Percentiles rank a stretch among this genome's conserved stretches.
These are phyloP conservation scores for Bradypus variegatus DNA, from an alignment of 2,797 vertebrate species.

Conservation along the genomic window DNA sequence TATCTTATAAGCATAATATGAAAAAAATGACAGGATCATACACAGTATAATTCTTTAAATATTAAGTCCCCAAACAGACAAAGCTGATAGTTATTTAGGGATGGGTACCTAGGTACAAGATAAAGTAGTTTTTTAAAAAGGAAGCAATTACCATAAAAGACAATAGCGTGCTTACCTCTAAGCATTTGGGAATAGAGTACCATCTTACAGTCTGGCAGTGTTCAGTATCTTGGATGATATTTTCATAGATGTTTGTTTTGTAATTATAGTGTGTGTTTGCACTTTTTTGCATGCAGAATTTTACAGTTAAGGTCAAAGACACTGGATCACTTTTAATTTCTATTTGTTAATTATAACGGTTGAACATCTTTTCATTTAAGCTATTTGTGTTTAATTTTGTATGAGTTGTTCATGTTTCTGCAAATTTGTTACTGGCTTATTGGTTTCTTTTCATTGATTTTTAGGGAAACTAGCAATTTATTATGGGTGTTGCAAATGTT, in stretches of 20 bases:
- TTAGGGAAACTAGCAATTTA: not conserved
- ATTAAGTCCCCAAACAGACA: not conserved
- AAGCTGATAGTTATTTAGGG: not conserved
- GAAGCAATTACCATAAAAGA: not conserved
- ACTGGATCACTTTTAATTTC: not conserved
- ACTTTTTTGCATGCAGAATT: not conserved
- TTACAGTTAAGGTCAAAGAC: not conserved
- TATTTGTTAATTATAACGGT: not conserved
- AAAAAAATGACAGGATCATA: not conserved
- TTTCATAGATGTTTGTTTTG: not conserved
- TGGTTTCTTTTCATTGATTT: not conserved
- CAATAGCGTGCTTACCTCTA: not conserved
- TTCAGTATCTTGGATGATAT: not conserved
- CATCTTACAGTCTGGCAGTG: not conserved
- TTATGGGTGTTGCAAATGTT: not conserved
- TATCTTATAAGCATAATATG: not conserved
- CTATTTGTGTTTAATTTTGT: conserved; percentile 15
- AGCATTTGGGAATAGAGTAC: not conserved
- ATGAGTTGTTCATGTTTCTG: not conserved
- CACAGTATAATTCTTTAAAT: not conserved
- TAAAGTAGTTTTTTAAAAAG: not conserved
- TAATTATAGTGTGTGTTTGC: not conserved
- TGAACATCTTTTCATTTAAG: conserved; percentile 14
- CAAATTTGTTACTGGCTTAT: not conserved
- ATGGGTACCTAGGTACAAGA: not conserved